phyloP scores from a whole-genome alignment of 1,140 invertebrate genomes.

The Drosophila kanapiae region DNA sequence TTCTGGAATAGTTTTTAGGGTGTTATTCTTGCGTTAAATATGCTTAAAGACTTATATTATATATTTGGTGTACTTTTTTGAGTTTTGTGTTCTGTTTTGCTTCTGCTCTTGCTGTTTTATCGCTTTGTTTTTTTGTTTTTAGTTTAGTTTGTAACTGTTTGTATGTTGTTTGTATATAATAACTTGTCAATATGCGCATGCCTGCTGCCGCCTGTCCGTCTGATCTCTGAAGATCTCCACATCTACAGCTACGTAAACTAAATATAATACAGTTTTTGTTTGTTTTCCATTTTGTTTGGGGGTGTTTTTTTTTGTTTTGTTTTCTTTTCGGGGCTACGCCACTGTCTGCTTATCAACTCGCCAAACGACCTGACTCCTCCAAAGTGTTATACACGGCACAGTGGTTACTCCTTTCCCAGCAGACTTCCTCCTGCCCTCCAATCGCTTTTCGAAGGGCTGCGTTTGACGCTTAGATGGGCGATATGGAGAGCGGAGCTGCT shows the following conservation, averaged over 20 bases:
- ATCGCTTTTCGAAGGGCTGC: slow-evolving; percentile 34
- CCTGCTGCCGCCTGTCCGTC: slow-evolving; percentile 41
- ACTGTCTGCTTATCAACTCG: slow-evolving; percentile 30
- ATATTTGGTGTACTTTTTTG: slow-evolving; percentile 58
- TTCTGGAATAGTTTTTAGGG: slow-evolving; percentile 38
- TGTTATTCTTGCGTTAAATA: slow-evolving; percentile 50
- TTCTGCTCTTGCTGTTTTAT: slow-evolving; percentile 31
- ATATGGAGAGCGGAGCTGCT: slow-evolving; percentile 75
- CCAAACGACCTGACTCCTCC: slow-evolving; percentile 40
- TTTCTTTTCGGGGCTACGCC: slow-evolving; percentile 36
- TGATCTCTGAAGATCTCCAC: slow-evolving; percentile 33
- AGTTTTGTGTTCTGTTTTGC: slow-evolving; percentile 53
- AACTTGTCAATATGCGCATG: slow-evolving; percentile 53
- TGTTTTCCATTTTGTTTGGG: slow-evolving; percentile 27
- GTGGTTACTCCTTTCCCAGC: slow-evolving; percentile 55
- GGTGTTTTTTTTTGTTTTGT: neutral
- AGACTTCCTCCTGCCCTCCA: slow-evolving; percentile 9
- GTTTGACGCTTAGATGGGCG: slow-evolving; percentile 77
- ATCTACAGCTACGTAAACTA: slow-evolving; percentile 68
- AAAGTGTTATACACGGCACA: slow-evolving; percentile 85
- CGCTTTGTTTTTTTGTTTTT: slow-evolving; percentile 29
- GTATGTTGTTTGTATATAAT: slow-evolving; percentile 38
- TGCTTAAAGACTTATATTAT: slow-evolving; percentile 57
- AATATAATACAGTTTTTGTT: slow-evolving; percentile 79
- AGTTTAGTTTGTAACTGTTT: slow-evolving; percentile 58